Percentiles rank a stretch among this genome's conserved stretches.
Evolutionary conservation across 2,888 invertebrate genomes (phyloP).

Genomic region (Ichneumon xanthorius): DNA sequence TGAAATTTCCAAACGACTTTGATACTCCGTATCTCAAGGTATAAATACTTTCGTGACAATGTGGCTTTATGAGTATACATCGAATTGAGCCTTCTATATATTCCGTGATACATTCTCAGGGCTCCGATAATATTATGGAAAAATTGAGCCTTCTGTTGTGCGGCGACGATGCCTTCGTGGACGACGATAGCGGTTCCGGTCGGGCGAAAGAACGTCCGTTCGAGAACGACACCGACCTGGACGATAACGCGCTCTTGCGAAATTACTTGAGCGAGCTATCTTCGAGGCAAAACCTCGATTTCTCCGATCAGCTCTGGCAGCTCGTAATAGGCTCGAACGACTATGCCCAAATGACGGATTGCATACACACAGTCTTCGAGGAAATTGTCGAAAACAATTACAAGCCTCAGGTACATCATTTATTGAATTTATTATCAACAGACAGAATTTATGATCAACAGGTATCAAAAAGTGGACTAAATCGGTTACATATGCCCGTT

Average conservation of each 20-base stretch:
- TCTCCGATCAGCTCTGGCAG: slow-evolving; percentile 77
- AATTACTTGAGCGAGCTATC: slow-evolving; percentile 70
- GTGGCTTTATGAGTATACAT: background rate
- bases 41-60: background rate
- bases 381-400: slow-evolving; percentile 69
- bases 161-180: slow-evolving; percentile 55
- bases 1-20: slow-evolving; percentile 73
- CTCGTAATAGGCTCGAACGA: slow-evolving; percentile 64
- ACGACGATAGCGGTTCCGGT: slow-evolving; percentile 9
- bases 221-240: slow-evolving; percentile 58
- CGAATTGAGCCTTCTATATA: background rate
- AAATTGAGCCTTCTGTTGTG: slow-evolving; percentile 73
- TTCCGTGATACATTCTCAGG: slow-evolving; percentile 56
- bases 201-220: slow-evolving; percentile 30
- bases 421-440: background rate
- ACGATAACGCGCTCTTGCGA: slow-evolving; percentile 66
- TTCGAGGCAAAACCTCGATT: slow-evolving; percentile 73
- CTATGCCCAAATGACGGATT: slow-evolving; percentile 73
- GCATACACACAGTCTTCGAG: slow-evolving; percentile 72
- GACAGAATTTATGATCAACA: background rate
- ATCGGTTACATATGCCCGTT: too few species aligned
- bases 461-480: too few species aligned
- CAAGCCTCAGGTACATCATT: slow-evolving; percentile 72
- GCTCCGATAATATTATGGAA: slow-evolving; percentile 62
- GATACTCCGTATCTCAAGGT: slow-evolving; percentile 70